phyloP scores from a whole-genome alignment of 2,888 invertebrate species.

The Acanthococcus lagerstroemiae region DNA sequence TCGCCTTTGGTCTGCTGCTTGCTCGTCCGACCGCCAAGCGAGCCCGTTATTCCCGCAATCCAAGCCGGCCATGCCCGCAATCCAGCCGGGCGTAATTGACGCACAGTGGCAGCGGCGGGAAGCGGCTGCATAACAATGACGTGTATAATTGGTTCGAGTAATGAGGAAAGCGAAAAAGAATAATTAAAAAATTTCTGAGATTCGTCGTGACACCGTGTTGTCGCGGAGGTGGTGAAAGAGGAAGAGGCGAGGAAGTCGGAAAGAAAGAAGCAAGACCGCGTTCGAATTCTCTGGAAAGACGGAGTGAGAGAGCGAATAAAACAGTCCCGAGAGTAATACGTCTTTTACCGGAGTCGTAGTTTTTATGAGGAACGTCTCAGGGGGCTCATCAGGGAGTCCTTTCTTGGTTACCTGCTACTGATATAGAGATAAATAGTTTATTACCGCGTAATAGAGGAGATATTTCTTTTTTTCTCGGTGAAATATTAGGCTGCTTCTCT shows the following conservation, averaged over 20 bases:
- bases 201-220: slow-evolving; percentile 7
- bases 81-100: no score
- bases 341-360: slow-evolving; percentile 4
- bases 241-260: not conserved
- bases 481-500: slow-evolving; percentile 2
- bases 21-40: no score
- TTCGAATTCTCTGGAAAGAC: not conserved
- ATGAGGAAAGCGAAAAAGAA: no score
- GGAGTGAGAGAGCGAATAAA: not conserved
- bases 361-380: slow-evolving; percentile 14
- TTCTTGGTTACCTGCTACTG: slow-evolving; percentile 17
- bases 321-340: slow-evolving; percentile 16
- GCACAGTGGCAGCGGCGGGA: no score
- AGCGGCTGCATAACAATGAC: no score
- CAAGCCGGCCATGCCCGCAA: no score
- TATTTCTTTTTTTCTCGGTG: slow-evolving; percentile 16
- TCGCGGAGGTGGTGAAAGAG: not conserved
- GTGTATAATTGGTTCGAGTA: no score
- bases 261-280: not conserved
- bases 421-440: slow-evolving; percentile 28
- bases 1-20: no score
- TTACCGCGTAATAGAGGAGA: slow-evolving; percentile 16
- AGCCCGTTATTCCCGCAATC: no score
- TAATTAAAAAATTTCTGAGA: slow-evolving; percentile 8
- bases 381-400: slow-evolving; percentile 26